These are phyloP conservation scores for Staurois parvus DNA, from an alignment of 2,797 vertebrate species.

Conservation along the genomic window DNA sequence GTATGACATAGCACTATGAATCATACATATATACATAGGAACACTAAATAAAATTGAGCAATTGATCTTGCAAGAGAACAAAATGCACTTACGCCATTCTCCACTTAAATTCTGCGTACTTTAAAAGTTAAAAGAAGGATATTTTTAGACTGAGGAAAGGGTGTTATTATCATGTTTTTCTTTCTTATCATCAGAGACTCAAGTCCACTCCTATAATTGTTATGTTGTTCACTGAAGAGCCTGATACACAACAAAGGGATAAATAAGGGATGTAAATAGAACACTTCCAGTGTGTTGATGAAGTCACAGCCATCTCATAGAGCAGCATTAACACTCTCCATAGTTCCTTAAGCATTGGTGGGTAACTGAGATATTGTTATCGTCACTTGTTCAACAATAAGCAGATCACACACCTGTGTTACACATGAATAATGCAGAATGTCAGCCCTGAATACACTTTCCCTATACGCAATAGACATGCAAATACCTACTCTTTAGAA, in stretches of 20 bases:
- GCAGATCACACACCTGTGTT: conserved; percentile 7
- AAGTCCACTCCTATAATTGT: conserved; percentile 47
- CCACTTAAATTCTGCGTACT: background rate
- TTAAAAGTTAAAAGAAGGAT: conserved; percentile 28
- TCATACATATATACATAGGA: too few species aligned
- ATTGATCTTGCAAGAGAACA: background rate
- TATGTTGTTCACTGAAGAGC: conserved; percentile 42
- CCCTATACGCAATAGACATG: background rate
- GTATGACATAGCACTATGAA: too few species aligned
- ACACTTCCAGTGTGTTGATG: conserved; percentile 3
- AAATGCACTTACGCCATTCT: background rate
- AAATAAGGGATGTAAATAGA: background rate
- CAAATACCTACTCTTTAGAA: background rate
- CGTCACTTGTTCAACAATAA: background rate
- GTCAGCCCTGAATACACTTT: background rate
- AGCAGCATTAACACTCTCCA: background rate
- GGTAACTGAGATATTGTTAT: conserved; percentile 5
- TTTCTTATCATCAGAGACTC: conserved; percentile 41
- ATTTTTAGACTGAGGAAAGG: conserved; percentile 31
- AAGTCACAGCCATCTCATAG: background rate
- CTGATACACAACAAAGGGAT: conserved; percentile 34
- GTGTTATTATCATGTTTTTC: conserved; percentile 55
- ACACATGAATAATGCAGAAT: conserved; percentile 24
- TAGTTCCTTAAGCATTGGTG: background rate
- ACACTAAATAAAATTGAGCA: too few species aligned